These are phyloP conservation scores for Coracopsis vasa DNA, from an alignment of 2,113 vertebrate genomes.

Conservation along the genomic window DNA sequence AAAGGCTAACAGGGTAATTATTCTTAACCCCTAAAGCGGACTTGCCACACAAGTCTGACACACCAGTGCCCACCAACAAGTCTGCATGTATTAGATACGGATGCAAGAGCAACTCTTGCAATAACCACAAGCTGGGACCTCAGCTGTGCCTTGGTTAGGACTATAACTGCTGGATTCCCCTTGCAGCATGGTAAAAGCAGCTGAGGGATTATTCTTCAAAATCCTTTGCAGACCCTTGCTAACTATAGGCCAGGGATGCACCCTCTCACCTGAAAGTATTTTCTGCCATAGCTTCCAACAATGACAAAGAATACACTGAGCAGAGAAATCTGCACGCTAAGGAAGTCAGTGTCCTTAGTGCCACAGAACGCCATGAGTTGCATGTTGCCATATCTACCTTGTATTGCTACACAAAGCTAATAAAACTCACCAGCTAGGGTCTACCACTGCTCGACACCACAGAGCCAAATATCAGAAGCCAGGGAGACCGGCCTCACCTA, in stretches of 20 bases:
- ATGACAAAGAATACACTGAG: not conserved
- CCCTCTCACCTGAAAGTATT: not conserved
- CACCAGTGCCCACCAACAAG: not conserved
- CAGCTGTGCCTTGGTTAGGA: not conserved
- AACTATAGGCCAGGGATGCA: not conserved
- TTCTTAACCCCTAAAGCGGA: not conserved
- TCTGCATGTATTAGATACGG: rapidly evolving
- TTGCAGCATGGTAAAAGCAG: not conserved
- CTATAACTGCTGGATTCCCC: not conserved
- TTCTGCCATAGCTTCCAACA: not conserved
- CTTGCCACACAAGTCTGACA: not conserved
- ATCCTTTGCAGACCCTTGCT: not conserved
- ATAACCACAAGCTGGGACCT: not conserved
- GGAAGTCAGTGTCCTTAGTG: not conserved
- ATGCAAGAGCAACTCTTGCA: not conserved
- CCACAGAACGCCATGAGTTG: rapidly evolving
- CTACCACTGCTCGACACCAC: not conserved
- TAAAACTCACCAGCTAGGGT: not conserved
- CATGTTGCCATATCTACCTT: rapidly evolving
- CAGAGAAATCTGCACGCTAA: not conserved
- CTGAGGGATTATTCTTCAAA: not conserved
- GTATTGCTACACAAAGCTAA: not conserved
- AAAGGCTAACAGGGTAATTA: not conserved
- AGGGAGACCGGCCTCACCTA: not conserved
- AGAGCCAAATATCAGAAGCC: not conserved